A percentile compares a stretch with the other conserved stretches of the same genome.
phyloP scores from a whole-genome alignment of 2,113 vertebrate species.

The Ifrita kowaldi region DNA sequence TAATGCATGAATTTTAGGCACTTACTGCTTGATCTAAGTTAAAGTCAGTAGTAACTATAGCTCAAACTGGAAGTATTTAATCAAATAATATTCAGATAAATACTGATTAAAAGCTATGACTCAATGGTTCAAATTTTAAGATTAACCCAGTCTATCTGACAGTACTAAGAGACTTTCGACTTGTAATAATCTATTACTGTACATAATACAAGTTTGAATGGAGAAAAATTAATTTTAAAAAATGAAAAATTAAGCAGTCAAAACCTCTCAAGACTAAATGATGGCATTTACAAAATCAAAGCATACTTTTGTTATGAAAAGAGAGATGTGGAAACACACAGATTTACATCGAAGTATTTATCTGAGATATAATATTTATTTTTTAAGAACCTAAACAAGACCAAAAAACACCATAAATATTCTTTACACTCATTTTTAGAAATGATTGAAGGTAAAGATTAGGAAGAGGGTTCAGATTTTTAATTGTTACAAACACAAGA shows the following conservation, averaged over 20 bases:
- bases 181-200: neutral
- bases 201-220: neutral
- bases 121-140: neutral
- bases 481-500: neutral
- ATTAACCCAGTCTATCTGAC: neutral
- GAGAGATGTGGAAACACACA: neutral
- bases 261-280: neutral
- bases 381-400: neutral
- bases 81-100: neutral
- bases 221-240: neutral
- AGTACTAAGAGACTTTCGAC: neutral
- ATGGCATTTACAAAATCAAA: neutral
- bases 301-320: neutral
- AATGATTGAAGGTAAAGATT: neutral
- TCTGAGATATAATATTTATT: neutral
- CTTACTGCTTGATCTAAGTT: conserved; percentile 30
- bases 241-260: neutral
- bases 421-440: neutral
- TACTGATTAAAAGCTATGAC: neutral
- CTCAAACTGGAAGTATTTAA: neutral
- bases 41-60: neutral
- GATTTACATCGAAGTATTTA: neutral
- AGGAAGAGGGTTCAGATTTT: neutral
- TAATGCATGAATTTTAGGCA: conserved; percentile 26
- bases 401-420: neutral